Evolutionary conservation across 2,113 vertebrate species (phyloP), one percentile per base, ranked within the genome.

Genomic region (Tragelaphus imberbis): DNA sequence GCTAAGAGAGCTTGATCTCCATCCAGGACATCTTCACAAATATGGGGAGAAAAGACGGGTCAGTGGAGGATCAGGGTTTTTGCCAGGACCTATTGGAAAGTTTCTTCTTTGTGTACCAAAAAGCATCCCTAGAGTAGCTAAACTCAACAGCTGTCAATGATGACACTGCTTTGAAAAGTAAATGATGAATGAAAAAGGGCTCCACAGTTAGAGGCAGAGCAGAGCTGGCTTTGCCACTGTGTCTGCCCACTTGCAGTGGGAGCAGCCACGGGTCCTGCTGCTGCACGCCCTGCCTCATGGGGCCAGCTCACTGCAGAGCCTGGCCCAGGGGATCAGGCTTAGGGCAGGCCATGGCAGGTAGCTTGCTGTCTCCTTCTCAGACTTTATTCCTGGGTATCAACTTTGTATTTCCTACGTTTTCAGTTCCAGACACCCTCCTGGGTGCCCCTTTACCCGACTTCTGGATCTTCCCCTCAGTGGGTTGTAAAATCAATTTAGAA

Each of bases 1-100:
- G 56, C 97, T 88, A 96, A 96, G 79, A 91, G 88, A 91, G n/a
- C 85, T 33, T 33, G 84, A 90, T 96, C 85, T 88, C 82, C 94
- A 89, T 95, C 97, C 97, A 91, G 95, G 91, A 58, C 51, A 75
- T 95, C 82, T 94, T 97, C 94, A 86, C 90, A 95, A 96, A 68
- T 92, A 82, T 33, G 75, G 5, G 5, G 12, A 7, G 33, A 55
- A 33, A 6, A 25, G 13, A 36, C 17, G 44, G 75, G 61, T 79
- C 14, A 80, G 49, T 47, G 30, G 79, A 91, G 27, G 87, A 90
- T 17, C 44, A 51, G 30, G 21, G 79, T 40, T 81, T 95, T 80
- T 80, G 89, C 75, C 63, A 79, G 55, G 33, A 58, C 17, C 68
- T 47, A 82, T 47, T 84, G 51, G 82, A 87, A 65, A 94, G 28